Evolutionary conservation across 2,888 invertebrate species (phyloP).

Genomic region (Dolichomitus sp.): DNA sequence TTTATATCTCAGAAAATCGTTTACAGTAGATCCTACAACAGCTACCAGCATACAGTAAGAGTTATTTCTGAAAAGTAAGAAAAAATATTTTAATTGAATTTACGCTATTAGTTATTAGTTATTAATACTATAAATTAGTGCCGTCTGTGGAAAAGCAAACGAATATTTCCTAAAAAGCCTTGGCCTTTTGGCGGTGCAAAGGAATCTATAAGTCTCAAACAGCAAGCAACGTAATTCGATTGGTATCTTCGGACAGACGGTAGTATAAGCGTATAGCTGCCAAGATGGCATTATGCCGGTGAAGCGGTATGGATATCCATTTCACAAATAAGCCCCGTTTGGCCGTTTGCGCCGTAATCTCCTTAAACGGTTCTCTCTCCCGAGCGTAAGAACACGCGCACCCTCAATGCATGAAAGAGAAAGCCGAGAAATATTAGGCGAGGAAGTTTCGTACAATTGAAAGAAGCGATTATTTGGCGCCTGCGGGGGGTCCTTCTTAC

Average conservation of each 20-base stretch:
- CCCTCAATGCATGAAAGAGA: conserved; percentile 45
- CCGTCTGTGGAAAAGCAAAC: background rate
- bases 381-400: conserved; percentile 21
- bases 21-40: no score
- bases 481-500: conserved; percentile 55
- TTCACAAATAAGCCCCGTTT: conserved; percentile 68
- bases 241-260: background rate
- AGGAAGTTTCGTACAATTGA: conserved; percentile 22
- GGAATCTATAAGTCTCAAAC: background rate
- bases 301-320: conserved; percentile 67
- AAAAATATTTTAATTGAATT: no score
- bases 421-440: conserved; percentile 18
- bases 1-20: no score
- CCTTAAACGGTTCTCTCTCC: conserved; percentile 60
- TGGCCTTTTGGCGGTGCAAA: background rate
- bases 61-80: no score
- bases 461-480: conserved; percentile 58
- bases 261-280: background rate
- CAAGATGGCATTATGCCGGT: conserved; percentile 46
- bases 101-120: background rate
- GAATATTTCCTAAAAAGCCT: background rate
- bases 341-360: conserved; percentile 61
- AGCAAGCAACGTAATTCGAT: conserved; percentile 27
- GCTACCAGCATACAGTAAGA: no score
- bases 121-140: background rate